These are phyloP conservation scores for Phrynocephalus versicolor DNA, from an alignment of 2,113 vertebrate genomes.

Conservation along the genomic window DNA sequence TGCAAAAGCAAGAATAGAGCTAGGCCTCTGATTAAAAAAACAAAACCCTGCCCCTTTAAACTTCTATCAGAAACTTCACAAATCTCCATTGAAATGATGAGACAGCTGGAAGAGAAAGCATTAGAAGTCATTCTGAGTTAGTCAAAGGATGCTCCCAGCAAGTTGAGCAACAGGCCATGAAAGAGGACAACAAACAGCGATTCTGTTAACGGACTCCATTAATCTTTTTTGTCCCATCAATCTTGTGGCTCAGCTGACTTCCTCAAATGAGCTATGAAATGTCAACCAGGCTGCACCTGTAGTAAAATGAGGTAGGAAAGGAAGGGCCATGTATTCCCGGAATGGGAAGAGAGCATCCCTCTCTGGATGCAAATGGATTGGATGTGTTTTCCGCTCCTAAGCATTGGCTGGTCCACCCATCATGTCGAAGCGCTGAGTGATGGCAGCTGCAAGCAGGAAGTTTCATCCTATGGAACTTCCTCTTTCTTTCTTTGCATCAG, in stretches of 20 bases:
- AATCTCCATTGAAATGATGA: slow-evolving; percentile 28
- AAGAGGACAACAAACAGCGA: not conserved
- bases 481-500: no score
- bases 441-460: no score
- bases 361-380: no score
- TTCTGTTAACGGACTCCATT: not conserved
- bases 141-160: no score
- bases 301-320: not conserved
- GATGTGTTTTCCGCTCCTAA: no score
- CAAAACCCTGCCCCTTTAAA: slow-evolving; percentile 26
- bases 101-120: slow-evolving; percentile 46
- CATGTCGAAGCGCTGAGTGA: no score
- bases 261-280: not conserved
- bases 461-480: not conserved
- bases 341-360: no score
- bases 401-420: no score
- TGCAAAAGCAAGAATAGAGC: slow-evolving; percentile 60
- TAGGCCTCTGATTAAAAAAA: slow-evolving; percentile 49
- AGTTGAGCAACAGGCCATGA: slow-evolving; percentile 20
- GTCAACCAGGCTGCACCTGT: not conserved
- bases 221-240: not conserved
- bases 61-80: not conserved
- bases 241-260: not conserved
- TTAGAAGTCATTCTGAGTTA: slow-evolving; percentile 39
- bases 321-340: no score